A percentile compares a stretch with the other conserved stretches of the same genome.
Conservation (phyloP, 1,140 invertebrate species). For the Drosophila dunni region DNA sequence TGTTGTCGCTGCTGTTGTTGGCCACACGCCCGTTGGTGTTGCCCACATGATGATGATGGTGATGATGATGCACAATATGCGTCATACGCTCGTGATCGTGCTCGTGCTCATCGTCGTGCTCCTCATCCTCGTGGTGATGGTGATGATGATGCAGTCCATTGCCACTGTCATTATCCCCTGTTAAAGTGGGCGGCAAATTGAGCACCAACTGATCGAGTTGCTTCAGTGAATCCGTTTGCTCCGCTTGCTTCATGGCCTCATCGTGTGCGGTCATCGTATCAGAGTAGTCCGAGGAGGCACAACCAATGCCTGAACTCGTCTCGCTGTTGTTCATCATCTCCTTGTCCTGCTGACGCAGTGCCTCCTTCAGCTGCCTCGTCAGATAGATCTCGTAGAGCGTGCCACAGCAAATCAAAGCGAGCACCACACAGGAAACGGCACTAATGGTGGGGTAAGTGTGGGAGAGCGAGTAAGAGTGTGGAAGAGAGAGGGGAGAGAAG, state of each 20-base stretch:
- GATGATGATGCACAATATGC: slow-evolving; percentile 78
- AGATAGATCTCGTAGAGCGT: slow-evolving; percentile 87
- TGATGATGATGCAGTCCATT: slow-evolving; percentile 79
- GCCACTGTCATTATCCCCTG: slow-evolving; percentile 65
- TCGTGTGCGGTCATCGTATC: slow-evolving; percentile 76
- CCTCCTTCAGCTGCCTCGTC: slow-evolving; percentile 82
- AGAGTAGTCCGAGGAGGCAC: slow-evolving; percentile 84
- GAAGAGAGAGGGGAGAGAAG: slow-evolving; percentile 10
- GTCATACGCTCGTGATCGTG: slow-evolving; percentile 31
- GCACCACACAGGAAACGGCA: slow-evolving; percentile 86
- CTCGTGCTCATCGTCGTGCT: slow-evolving; percentile 40
- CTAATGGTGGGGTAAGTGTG: slow-evolving; percentile 85
- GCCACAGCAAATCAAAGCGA: slow-evolving; percentile 87
- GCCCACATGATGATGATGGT: slow-evolving; percentile 74
- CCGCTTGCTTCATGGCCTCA: slow-evolving; percentile 59
- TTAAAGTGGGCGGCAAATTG: slow-evolving; percentile 67
- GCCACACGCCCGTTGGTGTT: slow-evolving; percentile 14
- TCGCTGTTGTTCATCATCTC: slow-evolving; percentile 83
- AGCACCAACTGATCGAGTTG: slow-evolving; percentile 77
- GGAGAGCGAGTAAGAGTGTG: slow-evolving; percentile 35
- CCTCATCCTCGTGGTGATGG: slow-evolving; percentile 64
- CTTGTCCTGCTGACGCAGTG: slow-evolving; percentile 75
- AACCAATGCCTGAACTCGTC: slow-evolving; percentile 84
- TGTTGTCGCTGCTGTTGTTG: slow-evolving; percentile 11
- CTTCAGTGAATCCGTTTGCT: slow-evolving; percentile 69